Base-by-base conservation (phyloP, 2,797 vertebrate species). In the Gymnoscopelus microlampas region DNA sequence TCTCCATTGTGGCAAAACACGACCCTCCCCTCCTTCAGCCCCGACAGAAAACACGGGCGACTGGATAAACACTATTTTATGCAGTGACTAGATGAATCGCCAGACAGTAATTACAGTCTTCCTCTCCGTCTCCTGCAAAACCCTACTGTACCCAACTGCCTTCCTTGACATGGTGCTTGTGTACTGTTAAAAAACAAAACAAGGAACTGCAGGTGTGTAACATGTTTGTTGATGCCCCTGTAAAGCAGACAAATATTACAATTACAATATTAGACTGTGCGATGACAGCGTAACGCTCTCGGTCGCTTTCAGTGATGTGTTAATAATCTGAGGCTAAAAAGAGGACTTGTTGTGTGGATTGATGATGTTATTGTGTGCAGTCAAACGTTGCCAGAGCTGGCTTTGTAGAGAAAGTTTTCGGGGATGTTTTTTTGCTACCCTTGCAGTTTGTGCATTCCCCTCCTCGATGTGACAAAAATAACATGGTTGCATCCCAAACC, bases 401-500 rank as follows among this genome's bases (percentile, higher is more conserved):
- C 88, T 92, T 86, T 87, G 88, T 82, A 55, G 65, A 73, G 73
- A 86, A 85, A 85, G 81, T 89, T 86, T 77, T 44, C 39, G 39
- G 76, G 74, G 58, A 65, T 85, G 77, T 83, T 88, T 87, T 82
- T 88, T 86, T 91, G 90, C 88, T 79, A 86, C 79, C 87, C 87
- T 90, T 87, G 91, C 91, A 91, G 73, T 83, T 88, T 88, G 72
- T 24, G 68, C 78, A 87, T 83, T 81, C 75, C 86, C 87, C 87
- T 89, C 75, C 82, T 91, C 80, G 67, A 83, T 76, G 83, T 81
- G 91, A 95, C 95, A 97, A 95, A 97, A 97, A 98, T 94, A 97
- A 98, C 97, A 97, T 85, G 92, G 95, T 95, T 95, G 93, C 93
- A 92, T 95, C 95, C 95, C 95, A 96, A 96, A 96, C 95, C 94